Conservation (phyloP, 2,113 vertebrate species). For the Suncus etruscus region DNA sequence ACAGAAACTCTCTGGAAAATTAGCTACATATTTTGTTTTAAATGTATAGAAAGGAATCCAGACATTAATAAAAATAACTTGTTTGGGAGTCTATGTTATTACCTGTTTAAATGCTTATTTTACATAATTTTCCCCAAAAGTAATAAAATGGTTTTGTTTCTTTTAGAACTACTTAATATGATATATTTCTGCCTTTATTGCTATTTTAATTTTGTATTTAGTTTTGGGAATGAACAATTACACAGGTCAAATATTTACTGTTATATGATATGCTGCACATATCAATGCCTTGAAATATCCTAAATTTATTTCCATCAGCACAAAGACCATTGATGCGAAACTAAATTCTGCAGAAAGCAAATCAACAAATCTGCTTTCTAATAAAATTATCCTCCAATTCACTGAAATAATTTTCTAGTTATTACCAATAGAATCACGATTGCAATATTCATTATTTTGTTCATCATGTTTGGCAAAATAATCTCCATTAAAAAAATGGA, state of each 20-base stretch:
- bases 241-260: not conserved
- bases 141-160: conserved; percentile 11
- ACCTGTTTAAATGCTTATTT: conserved; percentile 42
- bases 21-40: conserved; percentile 36
- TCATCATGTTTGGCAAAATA: conserved; percentile 23
- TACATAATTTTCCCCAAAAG: not conserved
- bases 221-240: not conserved
- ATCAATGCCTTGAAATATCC: not conserved
- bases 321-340: not conserved
- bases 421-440: not conserved
- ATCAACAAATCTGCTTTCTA: not conserved
- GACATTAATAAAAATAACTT: conserved; percentile 16
- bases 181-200: not conserved
- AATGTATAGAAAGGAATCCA: not conserved
- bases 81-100: not conserved
- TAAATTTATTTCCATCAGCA: not conserved
- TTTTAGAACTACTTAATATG: conserved; percentile 55
- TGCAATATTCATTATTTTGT: not conserved
- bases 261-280: not conserved
- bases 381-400: conserved; percentile 3
- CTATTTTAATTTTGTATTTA: conserved; percentile 4
- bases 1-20: conserved; percentile 49
- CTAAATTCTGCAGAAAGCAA: not conserved
- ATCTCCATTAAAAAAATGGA: not conserved
- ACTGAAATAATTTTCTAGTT: conserved; percentile 28